A percentile compares a stretch with the other conserved stretches of the same genome.
These are phyloP conservation scores for Cheilosia scutellata DNA, from an alignment of 2,888 invertebrate genomes.

Conservation along the genomic window DNA sequence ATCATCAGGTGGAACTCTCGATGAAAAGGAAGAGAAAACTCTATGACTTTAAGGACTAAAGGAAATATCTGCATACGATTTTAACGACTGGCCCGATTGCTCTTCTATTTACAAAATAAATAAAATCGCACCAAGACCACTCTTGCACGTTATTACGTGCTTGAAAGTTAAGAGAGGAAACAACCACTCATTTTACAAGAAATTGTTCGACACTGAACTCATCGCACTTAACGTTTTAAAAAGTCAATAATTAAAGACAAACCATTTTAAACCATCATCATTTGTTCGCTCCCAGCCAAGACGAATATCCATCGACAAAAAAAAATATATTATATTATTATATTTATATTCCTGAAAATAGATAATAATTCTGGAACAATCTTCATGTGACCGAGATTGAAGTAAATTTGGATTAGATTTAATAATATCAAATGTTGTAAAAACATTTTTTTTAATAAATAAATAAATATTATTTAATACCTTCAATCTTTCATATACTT, in stretches of 20 bases:
- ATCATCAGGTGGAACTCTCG: too few relatives aligned
- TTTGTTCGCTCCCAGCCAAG: constrained; percentile 19
- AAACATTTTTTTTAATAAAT: background rate
- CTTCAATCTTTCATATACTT: background rate
- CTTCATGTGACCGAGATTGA: background rate
- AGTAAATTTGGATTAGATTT: background rate
- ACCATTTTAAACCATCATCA: constrained; percentile 17
- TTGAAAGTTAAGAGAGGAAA: constrained; percentile 26
- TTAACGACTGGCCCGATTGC: too few relatives aligned
- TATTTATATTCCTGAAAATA: background rate
- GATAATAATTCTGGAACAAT: background rate
- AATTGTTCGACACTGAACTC: constrained; percentile 14
- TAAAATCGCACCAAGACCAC: constrained; percentile 13
- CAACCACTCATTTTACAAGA: constrained; percentile 18
- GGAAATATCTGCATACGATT: too few relatives aligned
- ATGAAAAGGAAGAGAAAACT: too few relatives aligned
- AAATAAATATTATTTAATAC: background rate
- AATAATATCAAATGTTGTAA: background rate
- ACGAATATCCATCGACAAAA: background rate
- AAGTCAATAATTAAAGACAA: constrained; percentile 12
- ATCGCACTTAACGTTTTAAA: constrained; percentile 13
- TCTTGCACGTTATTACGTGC: constrained; percentile 20
- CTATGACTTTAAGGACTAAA: too few relatives aligned
- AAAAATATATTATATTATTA: background rate
- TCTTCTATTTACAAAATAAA: constrained; percentile 34